phyloP scores from a whole-genome alignment of 1,140 invertebrate species.

The Pseudomyrmex cubaensis region DNA sequence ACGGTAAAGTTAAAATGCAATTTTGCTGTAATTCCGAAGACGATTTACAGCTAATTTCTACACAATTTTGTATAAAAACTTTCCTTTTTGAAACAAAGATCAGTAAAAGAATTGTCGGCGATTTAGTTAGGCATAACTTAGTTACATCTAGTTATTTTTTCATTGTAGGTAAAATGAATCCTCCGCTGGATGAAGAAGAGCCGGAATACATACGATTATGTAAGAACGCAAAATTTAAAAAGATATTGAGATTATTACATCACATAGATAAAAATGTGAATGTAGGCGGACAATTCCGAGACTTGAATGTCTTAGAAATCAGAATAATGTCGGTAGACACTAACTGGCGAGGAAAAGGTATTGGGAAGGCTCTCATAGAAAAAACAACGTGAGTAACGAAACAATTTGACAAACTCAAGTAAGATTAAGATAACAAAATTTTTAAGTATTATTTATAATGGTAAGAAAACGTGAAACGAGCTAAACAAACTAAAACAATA shows the following conservation, averaged over 20 bases:
- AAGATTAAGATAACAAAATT: no score
- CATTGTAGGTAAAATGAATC: constrained; percentile 67
- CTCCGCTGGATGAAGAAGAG: constrained; percentile 78
- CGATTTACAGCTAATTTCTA: neutral
- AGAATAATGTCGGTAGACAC: constrained; percentile 89
- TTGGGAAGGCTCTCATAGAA: constrained; percentile 88
- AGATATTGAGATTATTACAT: constrained; percentile 87
- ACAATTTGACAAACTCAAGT: no score
- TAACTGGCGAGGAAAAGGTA: constrained; percentile 88
- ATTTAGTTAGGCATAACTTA: constrained; percentile 3
- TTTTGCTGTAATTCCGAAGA: neutral
- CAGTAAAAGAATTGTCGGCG: no score
- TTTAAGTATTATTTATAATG: no score
- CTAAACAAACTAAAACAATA: no score
- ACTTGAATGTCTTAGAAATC: constrained; percentile 87
- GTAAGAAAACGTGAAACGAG: no score
- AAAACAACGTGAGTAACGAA: constrained; percentile 86
- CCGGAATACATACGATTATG: constrained; percentile 83
- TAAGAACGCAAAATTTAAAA: constrained; percentile 87
- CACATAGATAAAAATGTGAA: constrained; percentile 86
- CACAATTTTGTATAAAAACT: neutral
- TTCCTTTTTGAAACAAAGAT: neutral
- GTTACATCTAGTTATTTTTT: neutral
- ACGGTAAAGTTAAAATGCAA: constrained; percentile 74
- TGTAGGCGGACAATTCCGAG: constrained; percentile 86